Evolutionary conservation across 2,113 vertebrate genomes (phyloP).

Genomic region (Procavia capensis): DNA sequence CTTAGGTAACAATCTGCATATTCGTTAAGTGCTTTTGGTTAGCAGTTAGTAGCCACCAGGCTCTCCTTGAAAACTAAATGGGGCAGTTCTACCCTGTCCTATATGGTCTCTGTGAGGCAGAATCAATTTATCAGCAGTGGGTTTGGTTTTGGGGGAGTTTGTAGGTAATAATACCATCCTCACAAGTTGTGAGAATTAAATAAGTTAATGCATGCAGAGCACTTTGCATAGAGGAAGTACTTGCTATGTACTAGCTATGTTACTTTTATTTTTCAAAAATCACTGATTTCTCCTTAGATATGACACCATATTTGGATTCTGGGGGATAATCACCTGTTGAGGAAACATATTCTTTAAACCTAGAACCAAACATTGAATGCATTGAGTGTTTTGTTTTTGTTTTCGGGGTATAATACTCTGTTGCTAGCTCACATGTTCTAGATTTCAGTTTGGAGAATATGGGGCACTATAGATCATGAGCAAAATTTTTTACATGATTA

Average conservation of each 20-base stretch:
- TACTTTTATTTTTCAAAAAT: conserved; percentile 15
- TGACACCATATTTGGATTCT: neutral
- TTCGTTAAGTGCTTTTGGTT: too few species aligned
- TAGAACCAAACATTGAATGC: neutral
- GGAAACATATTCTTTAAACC: conserved; percentile 22
- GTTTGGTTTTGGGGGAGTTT: too few species aligned
- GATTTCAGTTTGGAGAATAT: neutral
- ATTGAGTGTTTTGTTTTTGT: neutral
- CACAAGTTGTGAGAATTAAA: neutral
- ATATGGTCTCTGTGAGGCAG: too few species aligned
- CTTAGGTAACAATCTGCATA: neutral
- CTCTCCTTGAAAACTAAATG: too few species aligned
- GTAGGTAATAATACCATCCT: neutral
- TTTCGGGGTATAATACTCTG: neutral
- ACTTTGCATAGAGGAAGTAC: neutral
- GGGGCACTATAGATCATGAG: neutral
- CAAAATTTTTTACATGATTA: conserved; percentile 15
- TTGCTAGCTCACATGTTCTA: neutral
- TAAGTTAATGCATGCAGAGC: neutral
- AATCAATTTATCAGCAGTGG: too few species aligned
- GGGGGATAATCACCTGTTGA: neutral
- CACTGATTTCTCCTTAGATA: neutral
- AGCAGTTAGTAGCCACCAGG: too few species aligned
- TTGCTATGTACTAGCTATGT: neutral
- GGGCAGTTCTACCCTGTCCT: too few species aligned